Base-by-base conservation (phyloP, 2,113 vertebrate species). In the Narcine bancroftii region DNA sequence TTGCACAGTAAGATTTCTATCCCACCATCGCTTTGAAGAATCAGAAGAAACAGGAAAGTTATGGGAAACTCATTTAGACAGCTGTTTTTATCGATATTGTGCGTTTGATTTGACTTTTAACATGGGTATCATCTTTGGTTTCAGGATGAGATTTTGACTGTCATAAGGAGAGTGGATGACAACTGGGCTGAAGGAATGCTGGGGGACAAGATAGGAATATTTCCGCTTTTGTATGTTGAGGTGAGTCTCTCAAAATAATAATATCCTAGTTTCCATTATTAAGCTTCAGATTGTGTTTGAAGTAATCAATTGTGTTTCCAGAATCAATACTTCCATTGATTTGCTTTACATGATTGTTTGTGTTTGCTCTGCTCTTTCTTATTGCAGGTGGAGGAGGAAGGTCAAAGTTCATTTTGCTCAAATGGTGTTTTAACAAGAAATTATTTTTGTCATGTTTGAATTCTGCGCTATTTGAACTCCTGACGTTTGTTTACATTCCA, bases 171-270 rank as follows among this genome's bases (percentile, higher is more conserved):
- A 94, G 98, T 99, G 94, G 98, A 99, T 93, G 99, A 99, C 94
- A 99, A 99, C 95, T 99, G 99, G 99, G 99, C 99, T 5, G 99
- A 99, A 96, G 98, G 98, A 94, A 99, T 99, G 98, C 95, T 99
- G 94, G 98, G 99, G 95, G 99, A 99, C 96, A 99, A 98, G 96
- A 98, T 99, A 92, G 99, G 99, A 81, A 99, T 99, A 94, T 99
- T 99, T 92, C 98, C 99, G 71, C 98, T 99, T 91, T 96, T 99
- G 45, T 99, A 99, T 2, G 98, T 99, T 93, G 98, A 99, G 97
- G 98, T 99, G 96, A 97, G 95, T 33, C 92, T 75, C 29, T 45
- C 26, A 69, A 45, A 69, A 47, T 2, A 47, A 53, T 60, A 87
- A n/a, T 17, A 87, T 60, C n/a, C 56, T 87, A 13, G 2, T 17